Conservation (phyloP, 2,113 vertebrate genomes). For the Sinocyclocheilus maitianheensis region DNA sequence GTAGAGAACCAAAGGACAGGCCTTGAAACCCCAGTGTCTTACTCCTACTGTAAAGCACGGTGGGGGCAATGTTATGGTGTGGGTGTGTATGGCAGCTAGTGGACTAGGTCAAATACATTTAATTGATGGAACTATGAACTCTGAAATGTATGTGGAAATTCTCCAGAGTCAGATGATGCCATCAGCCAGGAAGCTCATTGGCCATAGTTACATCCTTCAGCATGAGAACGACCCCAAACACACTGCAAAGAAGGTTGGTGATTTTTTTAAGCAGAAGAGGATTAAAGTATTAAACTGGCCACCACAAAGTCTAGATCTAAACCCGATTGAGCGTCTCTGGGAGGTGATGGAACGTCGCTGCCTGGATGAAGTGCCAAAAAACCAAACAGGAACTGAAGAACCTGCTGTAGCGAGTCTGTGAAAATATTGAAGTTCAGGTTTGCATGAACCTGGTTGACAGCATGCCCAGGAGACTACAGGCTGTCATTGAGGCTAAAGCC, state of each 20-base stretch:
- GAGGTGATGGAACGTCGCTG: background rate
- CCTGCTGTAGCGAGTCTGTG: background rate
- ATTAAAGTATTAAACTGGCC: background rate
- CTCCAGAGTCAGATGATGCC: background rate
- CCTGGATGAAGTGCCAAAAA: background rate
- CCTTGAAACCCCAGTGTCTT: background rate
- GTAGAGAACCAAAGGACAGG: background rate
- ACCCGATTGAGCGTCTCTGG: background rate
- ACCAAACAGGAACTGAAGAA: background rate
- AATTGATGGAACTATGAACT: background rate
- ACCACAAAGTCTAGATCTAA: background rate
- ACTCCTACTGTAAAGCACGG: background rate
- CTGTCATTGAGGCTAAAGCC: too few relatives aligned
- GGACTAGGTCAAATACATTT: background rate
- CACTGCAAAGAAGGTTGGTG: background rate
- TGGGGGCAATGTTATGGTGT: background rate
- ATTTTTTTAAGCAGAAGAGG: background rate
- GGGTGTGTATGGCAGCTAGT: background rate
- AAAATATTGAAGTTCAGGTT: background rate
- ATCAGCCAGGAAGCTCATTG: background rate
- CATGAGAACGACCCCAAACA: background rate
- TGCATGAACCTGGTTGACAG: background rate
- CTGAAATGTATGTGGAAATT: background rate
- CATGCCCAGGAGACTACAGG: background rate
- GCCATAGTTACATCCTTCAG: background rate